Evolutionary conservation across 2,113 vertebrate species (phyloP), one percentile per base, ranked within the genome.

Genomic region (Thymallus thymallus): DNA sequence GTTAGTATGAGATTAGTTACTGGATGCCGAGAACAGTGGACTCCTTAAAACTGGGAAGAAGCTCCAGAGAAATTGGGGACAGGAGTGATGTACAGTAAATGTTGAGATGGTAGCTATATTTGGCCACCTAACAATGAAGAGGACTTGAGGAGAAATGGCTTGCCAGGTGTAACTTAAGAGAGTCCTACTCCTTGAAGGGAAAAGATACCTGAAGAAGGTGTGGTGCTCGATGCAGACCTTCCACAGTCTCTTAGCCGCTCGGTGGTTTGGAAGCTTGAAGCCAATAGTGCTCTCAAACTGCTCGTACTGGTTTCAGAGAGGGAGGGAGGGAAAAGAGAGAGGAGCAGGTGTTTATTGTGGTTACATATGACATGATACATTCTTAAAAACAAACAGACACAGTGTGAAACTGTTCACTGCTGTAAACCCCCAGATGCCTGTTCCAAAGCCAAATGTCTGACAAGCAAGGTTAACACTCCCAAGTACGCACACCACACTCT

Each of bases 141-240:
- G 48, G 48, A 51, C 4, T 51, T 51, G 3, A 51, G 16, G 48
- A 51, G 48, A 51, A 41, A 18, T 51, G 48, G 48, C 16, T 51
- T 51, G 48, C 16, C 6, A 16, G 48, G 48, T 1, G 48, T 51
- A 16, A 51, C 12, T 18, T 51, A 51, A 51, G 16, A 18, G 48
- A 18, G 48, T 51, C 35, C 35, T 18, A 51, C 48, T 18, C 13
- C 48, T 51, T 16, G 48, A 51, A 13, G 48, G 14, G 29, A 30
- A 67, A 35, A 35, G 10, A 69, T 76, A 73, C 98, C 98, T 95
- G 91, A 99, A 99, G 90, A 99, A 99, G 0, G 98, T 99, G 89
- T 99, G 98, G 82, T 99, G 97, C 82, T 99, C 98, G 1, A 99
- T 98, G 95, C 98, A 99, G 90, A 99, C 98, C 83, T 99, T 99